A percentile compares a stretch with the other conserved stretches of the same genome.
Evolutionary conservation across 2,888 invertebrate genomes (phyloP).

Genomic region (Drosophila quinaria): DNA sequence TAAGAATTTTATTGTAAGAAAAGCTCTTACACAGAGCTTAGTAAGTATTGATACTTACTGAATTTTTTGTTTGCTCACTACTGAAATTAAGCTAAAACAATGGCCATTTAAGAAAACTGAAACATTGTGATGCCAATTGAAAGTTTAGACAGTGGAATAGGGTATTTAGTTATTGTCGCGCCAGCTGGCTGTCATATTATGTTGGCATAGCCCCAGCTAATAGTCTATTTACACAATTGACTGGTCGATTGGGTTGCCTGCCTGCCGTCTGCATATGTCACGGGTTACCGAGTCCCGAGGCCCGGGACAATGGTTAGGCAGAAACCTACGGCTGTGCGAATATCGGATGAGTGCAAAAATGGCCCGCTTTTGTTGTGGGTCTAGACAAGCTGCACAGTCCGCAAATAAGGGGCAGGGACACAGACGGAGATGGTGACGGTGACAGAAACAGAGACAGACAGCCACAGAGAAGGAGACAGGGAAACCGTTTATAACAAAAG

Average conservation of each 20-base stretch:
- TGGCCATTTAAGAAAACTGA: constrained; percentile 4
- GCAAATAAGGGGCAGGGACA: constrained; percentile 29
- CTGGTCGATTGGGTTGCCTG: constrained; percentile 32
- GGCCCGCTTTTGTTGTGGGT: constrained; percentile 58
- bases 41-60: not conserved
- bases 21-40: constrained; percentile 6
- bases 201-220: constrained; percentile 50
- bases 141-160: constrained; percentile 3
- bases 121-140: constrained; percentile 8
- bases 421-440: constrained; percentile 4
- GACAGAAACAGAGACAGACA: constrained; percentile 3
- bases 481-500: constrained; percentile 65
- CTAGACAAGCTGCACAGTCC: constrained; percentile 60
- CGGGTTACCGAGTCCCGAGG: constrained; percentile 3
- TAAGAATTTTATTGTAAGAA: constrained; percentile 4
- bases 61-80: constrained; percentile 1
- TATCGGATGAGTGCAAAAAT: constrained; percentile 71
- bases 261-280: constrained; percentile 6
- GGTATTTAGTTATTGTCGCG: constrained; percentile 20
- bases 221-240: constrained; percentile 71
- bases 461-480: constrained; percentile 21
- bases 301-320: constrained; percentile 54
- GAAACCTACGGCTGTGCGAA: constrained; percentile 49
- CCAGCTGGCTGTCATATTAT: constrained; percentile 42
- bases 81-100: constrained; percentile 1